Percentiles rank a stretch among this genome's conserved stretches.
Evolutionary conservation across 2,797 vertebrate species (phyloP).

Genomic region (Sebastes umbrosus): DNA sequence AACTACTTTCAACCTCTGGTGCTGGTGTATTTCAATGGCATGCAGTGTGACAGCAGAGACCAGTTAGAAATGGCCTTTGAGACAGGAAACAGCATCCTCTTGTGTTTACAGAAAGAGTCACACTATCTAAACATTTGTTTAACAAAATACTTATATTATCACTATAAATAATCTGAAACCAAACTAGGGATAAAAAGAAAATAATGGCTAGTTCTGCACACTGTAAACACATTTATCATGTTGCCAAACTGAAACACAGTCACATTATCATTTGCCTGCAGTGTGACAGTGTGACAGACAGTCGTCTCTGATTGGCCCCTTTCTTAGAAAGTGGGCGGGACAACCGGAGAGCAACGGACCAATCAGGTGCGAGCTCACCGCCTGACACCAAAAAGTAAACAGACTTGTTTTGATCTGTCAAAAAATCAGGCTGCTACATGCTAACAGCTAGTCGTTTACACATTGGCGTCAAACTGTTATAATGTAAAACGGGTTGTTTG

Average conservation of each 20-base stretch:
- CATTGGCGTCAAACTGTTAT: neutral
- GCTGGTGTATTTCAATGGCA: neutral
- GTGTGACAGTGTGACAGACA: neutral
- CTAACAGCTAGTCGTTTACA: too few relatives aligned
- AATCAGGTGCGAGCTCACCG: conserved; percentile 37
- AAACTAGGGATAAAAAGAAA: accelerated
- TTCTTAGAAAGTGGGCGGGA: conserved; percentile 17
- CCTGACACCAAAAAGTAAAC: conserved; percentile 64
- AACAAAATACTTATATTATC: neutral
- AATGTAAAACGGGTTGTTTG: neutral
- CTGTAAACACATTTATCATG: neutral
- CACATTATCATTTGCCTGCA: neutral
- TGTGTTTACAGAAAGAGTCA: conserved; percentile 40
- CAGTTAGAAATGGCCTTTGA: neutral
- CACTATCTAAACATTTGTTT: neutral
- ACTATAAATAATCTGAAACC: neutral
- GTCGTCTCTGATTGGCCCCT: conserved; percentile 44
- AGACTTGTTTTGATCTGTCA: conserved; percentile 62
- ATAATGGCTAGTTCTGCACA: accelerated
- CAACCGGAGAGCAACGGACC: neutral
- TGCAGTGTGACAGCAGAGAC: neutral
- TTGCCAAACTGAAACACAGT: neutral
- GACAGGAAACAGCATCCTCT: conserved; percentile 49
- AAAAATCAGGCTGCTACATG: conserved; percentile 2
- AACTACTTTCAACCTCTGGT: neutral